Evolutionary conservation across 2,797 vertebrate genomes (phyloP), one percentile per base, ranked within the genome.

Genomic region (Megalops cyprinoides): DNA sequence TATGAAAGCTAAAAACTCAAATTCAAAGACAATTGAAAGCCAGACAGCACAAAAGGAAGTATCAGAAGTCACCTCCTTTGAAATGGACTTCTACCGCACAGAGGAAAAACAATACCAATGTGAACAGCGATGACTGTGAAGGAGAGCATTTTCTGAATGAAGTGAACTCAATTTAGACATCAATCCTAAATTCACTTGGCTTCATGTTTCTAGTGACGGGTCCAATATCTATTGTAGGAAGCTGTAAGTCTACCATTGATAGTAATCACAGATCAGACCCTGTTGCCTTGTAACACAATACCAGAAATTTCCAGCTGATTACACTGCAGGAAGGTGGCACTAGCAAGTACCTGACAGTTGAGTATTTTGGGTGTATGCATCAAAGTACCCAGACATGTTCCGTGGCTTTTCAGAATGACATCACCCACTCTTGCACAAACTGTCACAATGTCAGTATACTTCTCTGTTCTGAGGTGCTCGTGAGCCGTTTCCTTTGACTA

Each of bases 191-290:
- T 42, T 15, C 42, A 25, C 28, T 39, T 39, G 28, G 74, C 37
- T 37, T 76, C 31, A 55, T 39, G 74, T 76, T 76, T 76, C 53
- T 31, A n/a, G 75, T 2, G 39, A 10, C 8, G 25, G 48, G 34
- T 77, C 34, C 6, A 8, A 8, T 58, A 42, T 77, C 20, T 1
- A n/a, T 8, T n/a, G n/a, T n/a, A 20, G 55, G 9, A 37, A 12
- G 73, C 44, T 28, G 73, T 31, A 74, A 25, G 20, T 51, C 73
- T 51, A 51, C 46, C 44, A 25, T 39, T 39, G 18, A 56, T 49
- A 62, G 56, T 78, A 48, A 62, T 46, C 76, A 78, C 42, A 62
- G 20, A 56, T 56, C 51, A 39, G 34, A 31, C 53, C 56, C 31
- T 44, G 5, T 74, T 31, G 1, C 25, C 44, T n/a, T 51, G 42